Evolutionary conservation across 2,888 invertebrate genomes (phyloP), one percentile per base, ranked within the genome.

Genomic region (Ashinkailepas kermadecensis): DNA sequence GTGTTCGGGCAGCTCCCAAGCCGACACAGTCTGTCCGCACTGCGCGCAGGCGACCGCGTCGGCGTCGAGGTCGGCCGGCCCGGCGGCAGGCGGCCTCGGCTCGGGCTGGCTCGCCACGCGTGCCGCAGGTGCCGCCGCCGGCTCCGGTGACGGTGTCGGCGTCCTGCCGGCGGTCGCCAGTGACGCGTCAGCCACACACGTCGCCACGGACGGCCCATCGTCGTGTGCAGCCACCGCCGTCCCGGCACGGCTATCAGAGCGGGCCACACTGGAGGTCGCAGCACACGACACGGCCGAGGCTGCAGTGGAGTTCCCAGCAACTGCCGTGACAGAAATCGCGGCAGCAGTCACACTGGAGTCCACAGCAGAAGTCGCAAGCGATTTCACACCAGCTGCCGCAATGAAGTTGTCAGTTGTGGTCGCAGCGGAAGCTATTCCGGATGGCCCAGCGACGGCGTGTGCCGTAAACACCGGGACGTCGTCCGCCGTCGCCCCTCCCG

Each of bases 1-100:
- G 88, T 96, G 96, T 86, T 94, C 93, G 0, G 89, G 87, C 85
- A 92, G 89, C 83, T 92, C 92, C 83, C 90, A 89, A 8, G 90
- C 84, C 18, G 89, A 87, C 81, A 96, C 88, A 83, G 87, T 88
- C 86, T 91, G 90, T 57, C 90, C 89, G 87, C 96, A 96, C 86
- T 93, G 91, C 0, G 89, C 85, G 87, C 96, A 96, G 78, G 86
- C 88, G 85, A 91, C 89, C 64, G 58, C 82, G 64, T 88, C 88
- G 80, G 83, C 82, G 64, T 87, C 87, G 62, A 87, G 84, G 78
- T 85, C 86, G 21, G 86, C 85, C 62, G 57, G 10, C 18, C 9
- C 23, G 21, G 23, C 65, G 15, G 39, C 62, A 56, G n/a, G 39
- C 54, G 56, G 58, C 67, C n/a, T 11, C 56, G 56, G n/a, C 74